These are phyloP conservation scores for Pachyuromys duprasi DNA, from an alignment of 2,797 vertebrate genomes.

Conservation along the genomic window DNA sequence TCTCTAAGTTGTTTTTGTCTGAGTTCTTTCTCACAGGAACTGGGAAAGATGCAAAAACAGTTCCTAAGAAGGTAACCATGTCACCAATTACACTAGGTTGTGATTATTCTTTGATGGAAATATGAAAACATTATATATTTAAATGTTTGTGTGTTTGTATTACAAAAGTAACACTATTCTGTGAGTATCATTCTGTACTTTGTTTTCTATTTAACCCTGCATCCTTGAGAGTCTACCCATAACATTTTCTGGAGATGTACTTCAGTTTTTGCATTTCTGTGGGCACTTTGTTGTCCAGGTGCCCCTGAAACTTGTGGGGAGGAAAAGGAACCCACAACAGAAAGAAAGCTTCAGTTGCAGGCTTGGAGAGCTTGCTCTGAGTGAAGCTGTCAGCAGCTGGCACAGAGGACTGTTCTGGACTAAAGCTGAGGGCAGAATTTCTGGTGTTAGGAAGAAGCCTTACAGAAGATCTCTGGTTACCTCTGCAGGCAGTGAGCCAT, in stretches of 20 bases:
- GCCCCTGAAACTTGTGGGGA: not conserved
- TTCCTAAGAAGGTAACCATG: not conserved
- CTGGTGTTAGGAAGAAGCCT: not conserved
- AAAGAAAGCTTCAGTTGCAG: not conserved
- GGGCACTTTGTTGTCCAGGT: not conserved
- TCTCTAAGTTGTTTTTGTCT: not conserved
- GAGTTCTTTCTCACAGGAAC: not conserved
- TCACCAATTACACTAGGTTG: not conserved
- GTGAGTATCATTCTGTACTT: not conserved
- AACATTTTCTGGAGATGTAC: not conserved
- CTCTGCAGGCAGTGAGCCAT: not conserved
- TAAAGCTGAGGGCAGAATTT: not conserved
- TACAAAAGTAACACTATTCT: not conserved
- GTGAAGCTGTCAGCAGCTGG: not conserved
- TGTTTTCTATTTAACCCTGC: not conserved
- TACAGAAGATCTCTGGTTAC: not conserved
- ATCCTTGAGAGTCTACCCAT: not conserved
- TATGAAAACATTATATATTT: not conserved
- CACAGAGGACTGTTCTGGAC: not conserved
- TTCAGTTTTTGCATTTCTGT: not conserved
- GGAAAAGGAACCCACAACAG: not conserved
- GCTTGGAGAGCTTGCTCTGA: not conserved
- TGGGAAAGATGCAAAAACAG: not conserved
- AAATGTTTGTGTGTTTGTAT: not conserved
- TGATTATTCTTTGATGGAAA: not conserved